These are phyloP conservation scores for Apodemia duryi DNA, from an alignment of 2,888 invertebrate genomes.

Conservation along the genomic window DNA sequence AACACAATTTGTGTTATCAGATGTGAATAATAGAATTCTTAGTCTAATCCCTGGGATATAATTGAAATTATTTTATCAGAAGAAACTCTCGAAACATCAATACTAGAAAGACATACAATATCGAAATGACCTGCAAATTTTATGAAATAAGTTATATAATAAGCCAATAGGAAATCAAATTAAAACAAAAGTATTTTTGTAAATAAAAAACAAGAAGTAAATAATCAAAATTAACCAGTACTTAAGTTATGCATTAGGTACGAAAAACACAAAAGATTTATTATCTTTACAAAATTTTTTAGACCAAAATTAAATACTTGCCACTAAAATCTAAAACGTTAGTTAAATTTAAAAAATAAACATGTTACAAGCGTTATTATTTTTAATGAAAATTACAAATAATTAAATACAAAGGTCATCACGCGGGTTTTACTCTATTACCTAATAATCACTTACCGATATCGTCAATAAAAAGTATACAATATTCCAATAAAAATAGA, in stretches of 20 bases:
- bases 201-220: neutral
- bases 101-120: conserved; percentile 4
- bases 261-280: neutral
- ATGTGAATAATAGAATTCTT: neutral
- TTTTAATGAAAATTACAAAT: no score
- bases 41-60: neutral
- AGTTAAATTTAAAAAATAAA: neutral
- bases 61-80: neutral
- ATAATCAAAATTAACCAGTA: neutral
- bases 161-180: conserved; percentile 1
- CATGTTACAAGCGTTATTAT: no score
- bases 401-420: no score
- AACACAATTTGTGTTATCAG: neutral
- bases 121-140: conserved; percentile 11
- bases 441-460: no score
- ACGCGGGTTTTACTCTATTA: no score
- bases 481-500: no score
- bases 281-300: neutral
- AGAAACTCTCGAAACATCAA: conserved; percentile 3
- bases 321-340: neutral
- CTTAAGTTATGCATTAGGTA: neutral
- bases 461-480: no score
- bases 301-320: neutral
- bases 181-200: neutral
- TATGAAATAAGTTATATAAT: neutral